These are phyloP conservation scores for Hylomyscus alleni DNA, from an alignment of 2,797 vertebrate genomes.

Conservation along the genomic window DNA sequence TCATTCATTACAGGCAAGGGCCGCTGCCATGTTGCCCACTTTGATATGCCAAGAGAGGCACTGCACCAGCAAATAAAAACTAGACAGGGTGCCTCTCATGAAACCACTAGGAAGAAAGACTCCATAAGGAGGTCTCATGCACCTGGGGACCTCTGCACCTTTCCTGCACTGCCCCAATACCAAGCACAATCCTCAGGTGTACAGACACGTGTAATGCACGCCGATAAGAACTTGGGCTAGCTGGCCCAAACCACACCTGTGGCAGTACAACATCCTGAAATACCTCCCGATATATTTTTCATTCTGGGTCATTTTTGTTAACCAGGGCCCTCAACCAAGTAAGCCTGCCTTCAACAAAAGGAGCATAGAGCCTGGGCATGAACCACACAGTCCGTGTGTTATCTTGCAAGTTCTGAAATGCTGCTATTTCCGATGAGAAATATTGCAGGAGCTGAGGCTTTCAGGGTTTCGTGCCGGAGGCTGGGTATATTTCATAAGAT, in stretches of 20 bases:
- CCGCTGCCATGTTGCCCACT: background rate
- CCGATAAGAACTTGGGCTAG: background rate
- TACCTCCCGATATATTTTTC: rapidly evolving
- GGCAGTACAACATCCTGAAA: background rate
- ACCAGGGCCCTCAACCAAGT: background rate
- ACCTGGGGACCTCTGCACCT: background rate
- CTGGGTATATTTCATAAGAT: background rate
- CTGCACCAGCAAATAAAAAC: background rate
- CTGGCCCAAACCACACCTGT: background rate
- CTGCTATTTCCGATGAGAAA: background rate
- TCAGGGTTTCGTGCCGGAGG: background rate
- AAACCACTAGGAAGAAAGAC: background rate
- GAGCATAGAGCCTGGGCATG: background rate
- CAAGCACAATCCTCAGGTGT: background rate
- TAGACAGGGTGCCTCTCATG: background rate
- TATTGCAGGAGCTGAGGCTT: background rate
- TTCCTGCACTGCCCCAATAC: background rate
- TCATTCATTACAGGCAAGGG: background rate
- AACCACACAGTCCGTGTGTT: background rate
- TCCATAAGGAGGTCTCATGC: rapidly evolving
- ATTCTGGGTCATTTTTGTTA: background rate
- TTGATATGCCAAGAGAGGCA: background rate
- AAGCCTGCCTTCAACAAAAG: background rate
- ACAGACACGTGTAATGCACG: rapidly evolving
- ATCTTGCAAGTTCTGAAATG: background rate